Percentiles rank a stretch among this genome's conserved stretches.
Conservation (phyloP, 2,888 invertebrate species). For the Gortyna flavago region DNA sequence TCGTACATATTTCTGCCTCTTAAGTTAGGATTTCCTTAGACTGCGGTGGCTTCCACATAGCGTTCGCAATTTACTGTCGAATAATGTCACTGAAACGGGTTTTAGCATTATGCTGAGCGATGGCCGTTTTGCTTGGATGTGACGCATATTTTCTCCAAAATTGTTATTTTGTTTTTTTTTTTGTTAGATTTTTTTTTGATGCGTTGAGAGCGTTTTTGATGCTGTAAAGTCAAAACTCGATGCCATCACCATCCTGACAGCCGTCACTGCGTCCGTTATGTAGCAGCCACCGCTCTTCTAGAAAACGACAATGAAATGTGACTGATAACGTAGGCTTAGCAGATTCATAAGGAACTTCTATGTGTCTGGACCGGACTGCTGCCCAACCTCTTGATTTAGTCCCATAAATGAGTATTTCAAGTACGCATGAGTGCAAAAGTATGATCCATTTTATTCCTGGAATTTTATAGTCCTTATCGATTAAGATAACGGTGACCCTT, state of each 20-base stretch:
- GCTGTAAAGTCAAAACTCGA: background rate
- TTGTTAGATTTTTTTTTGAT: too few species aligned
- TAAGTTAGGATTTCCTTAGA: background rate
- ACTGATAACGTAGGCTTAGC: background rate
- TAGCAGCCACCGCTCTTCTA: background rate
- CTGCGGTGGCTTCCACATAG: background rate
- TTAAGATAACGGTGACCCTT: background rate
- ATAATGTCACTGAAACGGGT: background rate
- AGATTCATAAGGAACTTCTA: background rate
- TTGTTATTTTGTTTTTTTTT: too few species aligned
- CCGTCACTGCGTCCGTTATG: background rate
- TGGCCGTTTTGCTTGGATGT: too few species aligned
- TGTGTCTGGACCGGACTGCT: too few species aligned
- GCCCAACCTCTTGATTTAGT: background rate
- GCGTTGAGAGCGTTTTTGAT: too few species aligned
- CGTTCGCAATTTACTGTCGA: background rate
- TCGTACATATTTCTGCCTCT: background rate
- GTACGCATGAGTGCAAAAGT: background rate
- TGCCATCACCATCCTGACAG: background rate
- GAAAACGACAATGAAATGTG: background rate
- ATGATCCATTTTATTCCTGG: background rate
- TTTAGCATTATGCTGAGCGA: too few species aligned
- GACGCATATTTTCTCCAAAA: too few species aligned
- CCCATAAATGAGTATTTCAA: background rate
- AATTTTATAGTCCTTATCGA: background rate